Evolutionary conservation across 2,888 invertebrate genomes (phyloP).

Genomic region (Tenthredo mesomela): DNA sequence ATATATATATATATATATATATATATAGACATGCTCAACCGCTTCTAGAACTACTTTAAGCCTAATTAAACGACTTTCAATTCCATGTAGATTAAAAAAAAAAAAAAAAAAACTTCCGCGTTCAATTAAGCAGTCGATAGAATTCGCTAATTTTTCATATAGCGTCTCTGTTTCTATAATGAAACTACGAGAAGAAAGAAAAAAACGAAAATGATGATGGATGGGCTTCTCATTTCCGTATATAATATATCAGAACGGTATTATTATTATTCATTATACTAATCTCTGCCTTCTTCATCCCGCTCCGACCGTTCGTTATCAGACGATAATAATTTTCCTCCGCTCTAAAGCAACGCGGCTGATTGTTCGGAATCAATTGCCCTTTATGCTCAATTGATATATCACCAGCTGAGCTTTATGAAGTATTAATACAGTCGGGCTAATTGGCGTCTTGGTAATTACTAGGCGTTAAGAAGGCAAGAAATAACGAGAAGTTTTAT

Average conservation of each 20-base stretch:
- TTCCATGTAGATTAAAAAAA: conserved; percentile 7
- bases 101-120: neutral
- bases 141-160: conserved; percentile 10
- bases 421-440: conserved; percentile 34
- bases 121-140: neutral
- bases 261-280: neutral
- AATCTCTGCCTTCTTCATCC: neutral
- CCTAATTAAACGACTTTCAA: conserved; percentile 37
- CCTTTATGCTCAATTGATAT: conserved; percentile 34
- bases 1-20: too few species aligned
- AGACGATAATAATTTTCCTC: neutral
- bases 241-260: neutral
- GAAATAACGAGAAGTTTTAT: conserved; percentile 26
- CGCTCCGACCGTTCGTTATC: neutral
- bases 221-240: neutral
- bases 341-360: neutral
- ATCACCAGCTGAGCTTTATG: conserved; percentile 21
- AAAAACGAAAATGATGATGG: neutral
- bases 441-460: conserved; percentile 37
- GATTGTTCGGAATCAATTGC: conserved; percentile 30
- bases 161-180: neutral
- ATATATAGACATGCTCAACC: neutral
- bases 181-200: neutral
- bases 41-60: conserved; percentile 34
- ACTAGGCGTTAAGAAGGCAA: conserved; percentile 19